Percentiles rank a stretch among this genome's conserved stretches.
phyloP scores from a whole-genome alignment of 2,797 vertebrate genomes.

The Galaxias olidus region DNA sequence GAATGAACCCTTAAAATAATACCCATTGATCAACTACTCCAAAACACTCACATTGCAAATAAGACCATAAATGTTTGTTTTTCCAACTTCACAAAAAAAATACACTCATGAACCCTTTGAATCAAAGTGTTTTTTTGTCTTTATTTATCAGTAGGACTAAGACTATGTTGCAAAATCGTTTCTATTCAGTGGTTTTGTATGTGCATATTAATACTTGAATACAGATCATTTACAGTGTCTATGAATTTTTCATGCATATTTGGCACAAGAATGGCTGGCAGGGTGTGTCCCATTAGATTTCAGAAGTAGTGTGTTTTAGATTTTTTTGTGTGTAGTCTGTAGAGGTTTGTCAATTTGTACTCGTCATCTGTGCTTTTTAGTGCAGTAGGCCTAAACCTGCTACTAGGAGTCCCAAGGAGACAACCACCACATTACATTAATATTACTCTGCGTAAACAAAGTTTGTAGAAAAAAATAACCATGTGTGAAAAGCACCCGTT shows the following conservation, averaged over 20 bases:
- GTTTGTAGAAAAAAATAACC: slow-evolving; percentile 30
- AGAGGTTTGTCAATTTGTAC: slow-evolving; percentile 73
- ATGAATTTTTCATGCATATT: slow-evolving; percentile 46
- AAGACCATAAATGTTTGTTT: slow-evolving; percentile 47
- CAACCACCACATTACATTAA: slow-evolving; percentile 33
- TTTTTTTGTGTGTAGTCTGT: slow-evolving; percentile 22
- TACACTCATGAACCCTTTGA: slow-evolving; percentile 79
- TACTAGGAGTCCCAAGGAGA: slow-evolving; percentile 27
- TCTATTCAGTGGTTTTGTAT: slow-evolving; percentile 53
- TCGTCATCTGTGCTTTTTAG: slow-evolving; percentile 69
- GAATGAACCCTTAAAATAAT: slow-evolving; percentile 20
- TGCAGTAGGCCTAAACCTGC: slow-evolving; percentile 24
- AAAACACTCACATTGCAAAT: slow-evolving; percentile 62
- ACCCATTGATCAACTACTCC: slow-evolving; percentile 40
- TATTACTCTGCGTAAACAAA: slow-evolving; percentile 23
- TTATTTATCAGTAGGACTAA: slow-evolving; percentile 59
- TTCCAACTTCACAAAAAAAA: slow-evolving; percentile 66
- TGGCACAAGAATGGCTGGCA: slow-evolving; percentile 44
- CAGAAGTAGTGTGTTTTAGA: slow-evolving; percentile 32
- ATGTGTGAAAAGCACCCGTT: slow-evolving; percentile 29
- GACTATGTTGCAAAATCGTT: slow-evolving; percentile 27
- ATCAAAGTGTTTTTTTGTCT: slow-evolving; percentile 74
- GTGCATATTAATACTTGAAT: slow-evolving; percentile 70
- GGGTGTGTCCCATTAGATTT: slow-evolving; percentile 27
- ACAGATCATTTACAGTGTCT: slow-evolving; percentile 57